phyloP scores from a whole-genome alignment of 1,140 invertebrate species.

The Microvelia longipes region DNA sequence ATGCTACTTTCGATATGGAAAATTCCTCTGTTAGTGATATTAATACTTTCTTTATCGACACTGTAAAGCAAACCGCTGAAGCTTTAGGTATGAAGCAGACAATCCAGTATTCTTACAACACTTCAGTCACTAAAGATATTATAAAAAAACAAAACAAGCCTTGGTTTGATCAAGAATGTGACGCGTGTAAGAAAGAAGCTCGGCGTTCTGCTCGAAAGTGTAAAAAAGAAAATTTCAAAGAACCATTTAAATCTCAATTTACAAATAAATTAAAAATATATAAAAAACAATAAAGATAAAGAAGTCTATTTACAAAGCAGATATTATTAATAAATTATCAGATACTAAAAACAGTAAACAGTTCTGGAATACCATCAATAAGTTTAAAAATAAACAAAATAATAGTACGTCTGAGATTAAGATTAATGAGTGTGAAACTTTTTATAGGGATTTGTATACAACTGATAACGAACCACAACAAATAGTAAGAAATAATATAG shows the following conservation, averaged over 20 bases:
- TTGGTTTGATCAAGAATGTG: slow-evolving; percentile 3
- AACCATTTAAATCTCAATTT: slow-evolving; percentile 1
- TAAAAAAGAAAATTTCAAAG: slow-evolving; percentile 1
- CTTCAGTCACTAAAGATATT: not conserved
- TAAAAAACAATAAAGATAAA: not conserved
- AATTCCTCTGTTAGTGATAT: slow-evolving; percentile 1
- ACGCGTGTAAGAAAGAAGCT: not conserved
- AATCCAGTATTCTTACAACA: not conserved
- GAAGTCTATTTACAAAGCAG: not conserved
- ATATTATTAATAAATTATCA: not conserved
- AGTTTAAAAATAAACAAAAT: not conserved
- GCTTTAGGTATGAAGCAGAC: not conserved
- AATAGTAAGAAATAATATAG: not conserved
- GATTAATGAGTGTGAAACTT: not conserved
- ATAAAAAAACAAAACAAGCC: not conserved
- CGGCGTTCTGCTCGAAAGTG: not conserved
- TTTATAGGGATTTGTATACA: not conserved
- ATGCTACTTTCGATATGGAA: not conserved
- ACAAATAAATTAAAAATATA: not conserved
- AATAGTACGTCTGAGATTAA: not conserved
- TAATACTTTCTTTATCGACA: not conserved
- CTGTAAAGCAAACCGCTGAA: not conserved
- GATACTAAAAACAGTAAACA: slow-evolving; percentile 2
- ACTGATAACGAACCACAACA: not conserved
- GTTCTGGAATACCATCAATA: slow-evolving; percentile 1